Evolutionary conservation across 2,797 vertebrate species (phyloP).

Genomic region (Muraenolepis orangiensis): DNA sequence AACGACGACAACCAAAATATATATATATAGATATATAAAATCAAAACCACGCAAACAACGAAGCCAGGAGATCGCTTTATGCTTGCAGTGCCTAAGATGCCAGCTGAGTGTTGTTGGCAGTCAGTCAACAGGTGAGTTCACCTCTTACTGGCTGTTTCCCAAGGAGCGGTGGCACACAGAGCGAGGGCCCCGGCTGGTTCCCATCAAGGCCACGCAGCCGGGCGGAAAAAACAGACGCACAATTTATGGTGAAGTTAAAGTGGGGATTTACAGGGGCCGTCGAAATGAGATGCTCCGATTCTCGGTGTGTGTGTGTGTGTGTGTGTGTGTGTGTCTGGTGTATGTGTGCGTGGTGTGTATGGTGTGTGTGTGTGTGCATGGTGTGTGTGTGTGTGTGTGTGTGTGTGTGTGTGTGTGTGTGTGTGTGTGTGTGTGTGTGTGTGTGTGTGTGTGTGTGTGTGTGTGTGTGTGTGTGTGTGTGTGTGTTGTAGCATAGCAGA

Average conservation of each 20-base stretch:
- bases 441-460: slow-evolving; percentile 3
- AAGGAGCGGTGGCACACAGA: slow-evolving; percentile 24
- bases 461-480: neutral
- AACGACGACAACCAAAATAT: neutral
- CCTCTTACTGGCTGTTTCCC: slow-evolving; percentile 42
- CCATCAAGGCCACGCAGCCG: slow-evolving; percentile 49
- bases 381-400: slow-evolving; percentile 3
- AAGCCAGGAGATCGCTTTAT: neutral
- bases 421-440: slow-evolving; percentile 10
- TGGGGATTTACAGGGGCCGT: slow-evolving; percentile 52
- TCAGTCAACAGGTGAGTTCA: slow-evolving; percentile 57
- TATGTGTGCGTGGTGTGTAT: slow-evolving; percentile 11
- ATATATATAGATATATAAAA: neutral
- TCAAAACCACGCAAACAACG: neutral
- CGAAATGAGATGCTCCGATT: slow-evolving; percentile 40
- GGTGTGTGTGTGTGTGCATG: neutral
- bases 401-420: slow-evolving; percentile 4
- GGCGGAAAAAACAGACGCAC: slow-evolving; percentile 47
- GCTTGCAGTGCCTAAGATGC: neutral
- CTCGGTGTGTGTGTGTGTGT: slow-evolving; percentile 5
- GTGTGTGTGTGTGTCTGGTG: neutral
- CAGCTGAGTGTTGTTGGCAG: neutral
- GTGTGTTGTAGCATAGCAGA: neutral
- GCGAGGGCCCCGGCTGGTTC: slow-evolving; percentile 56
- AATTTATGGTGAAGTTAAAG: slow-evolving; percentile 56